Evolutionary conservation across 2,888 invertebrate species (phyloP).

Genomic region (Lithophane ornitopus): DNA sequence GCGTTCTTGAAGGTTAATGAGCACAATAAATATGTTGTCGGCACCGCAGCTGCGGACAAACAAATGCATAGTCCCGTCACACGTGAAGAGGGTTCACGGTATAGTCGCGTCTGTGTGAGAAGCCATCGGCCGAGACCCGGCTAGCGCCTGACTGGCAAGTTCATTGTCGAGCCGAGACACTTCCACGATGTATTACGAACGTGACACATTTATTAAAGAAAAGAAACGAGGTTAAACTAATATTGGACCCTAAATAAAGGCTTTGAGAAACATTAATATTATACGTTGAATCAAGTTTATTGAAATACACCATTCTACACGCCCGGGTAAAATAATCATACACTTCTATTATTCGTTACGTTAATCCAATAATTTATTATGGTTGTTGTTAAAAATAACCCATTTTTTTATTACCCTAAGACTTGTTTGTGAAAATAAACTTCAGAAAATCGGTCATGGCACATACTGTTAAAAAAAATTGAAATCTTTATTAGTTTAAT

Average conservation of each 20-base stretch:
- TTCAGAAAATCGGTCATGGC: constrained; percentile 78
- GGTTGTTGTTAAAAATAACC: constrained; percentile 75
- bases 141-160: constrained; percentile 86
- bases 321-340: constrained; percentile 70
- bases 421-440: constrained; percentile 82
- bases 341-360: constrained; percentile 69
- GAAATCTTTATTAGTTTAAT: constrained; percentile 81
- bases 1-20: constrained; percentile 91
- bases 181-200: constrained; percentile 77
- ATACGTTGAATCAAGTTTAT: constrained; percentile 67
- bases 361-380: constrained; percentile 79
- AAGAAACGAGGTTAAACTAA: constrained; percentile 78
- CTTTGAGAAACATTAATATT: constrained; percentile 55
- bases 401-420: constrained; percentile 77
- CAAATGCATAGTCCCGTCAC: constrained; percentile 87
- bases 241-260: constrained; percentile 71
- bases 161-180: constrained; percentile 81
- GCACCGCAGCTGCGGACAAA: constrained; percentile 90
- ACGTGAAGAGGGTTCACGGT: constrained; percentile 84
- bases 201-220: constrained; percentile 79
- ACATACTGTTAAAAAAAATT: constrained; percentile 73
- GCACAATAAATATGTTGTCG: constrained; percentile 91
- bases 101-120: constrained; percentile 72
- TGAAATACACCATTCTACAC: constrained; percentile 67
- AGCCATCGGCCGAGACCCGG: constrained; percentile 60